Evolutionary conservation across 2,113 vertebrate genomes (phyloP).

Genomic region (Oryzias curvinotus): DNA sequence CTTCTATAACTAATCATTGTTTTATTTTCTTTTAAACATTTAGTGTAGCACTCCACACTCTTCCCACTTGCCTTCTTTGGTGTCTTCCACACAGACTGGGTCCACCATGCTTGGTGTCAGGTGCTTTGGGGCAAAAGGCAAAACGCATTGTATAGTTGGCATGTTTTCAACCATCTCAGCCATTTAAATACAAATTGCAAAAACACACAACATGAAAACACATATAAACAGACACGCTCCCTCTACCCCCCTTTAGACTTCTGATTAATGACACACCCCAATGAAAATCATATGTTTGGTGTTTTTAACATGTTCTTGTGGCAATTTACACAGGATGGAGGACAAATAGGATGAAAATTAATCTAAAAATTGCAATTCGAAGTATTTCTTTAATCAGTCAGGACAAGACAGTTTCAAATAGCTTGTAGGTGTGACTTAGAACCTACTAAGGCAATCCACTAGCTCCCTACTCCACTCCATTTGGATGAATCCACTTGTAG

Average conservation of each 20-base stretch:
- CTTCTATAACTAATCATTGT: conserved; percentile 4
- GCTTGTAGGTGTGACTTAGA: no score
- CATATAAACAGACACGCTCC: conserved; percentile 46
- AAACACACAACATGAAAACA: conserved; percentile 13
- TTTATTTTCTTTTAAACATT: conserved; percentile 15
- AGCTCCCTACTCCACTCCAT: no score
- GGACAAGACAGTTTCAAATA: no score
- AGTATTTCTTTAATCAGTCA: no score
- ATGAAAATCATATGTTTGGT: no score
- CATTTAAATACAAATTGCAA: conserved; percentile 55
- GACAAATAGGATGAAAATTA: no score
- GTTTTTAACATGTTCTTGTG: no score
- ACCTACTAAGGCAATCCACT: no score
- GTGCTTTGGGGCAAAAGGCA: conserved; percentile 81
- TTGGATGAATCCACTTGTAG: no score
- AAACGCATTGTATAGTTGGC: conserved; percentile 68
- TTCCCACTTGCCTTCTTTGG: conserved; percentile 43
- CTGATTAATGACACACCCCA: conserved; percentile 59
- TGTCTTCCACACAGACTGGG: conserved; percentile 51
- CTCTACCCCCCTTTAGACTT: conserved; percentile 40
- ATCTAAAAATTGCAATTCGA: no score
- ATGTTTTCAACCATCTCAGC: conserved; percentile 74
- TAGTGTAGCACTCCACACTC: conserved; percentile 9
- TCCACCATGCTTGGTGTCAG: conserved; percentile 79
- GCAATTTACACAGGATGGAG: no score